phyloP scores from a whole-genome alignment of 2,797 vertebrate species.

The Erethizon dorsatum region DNA sequence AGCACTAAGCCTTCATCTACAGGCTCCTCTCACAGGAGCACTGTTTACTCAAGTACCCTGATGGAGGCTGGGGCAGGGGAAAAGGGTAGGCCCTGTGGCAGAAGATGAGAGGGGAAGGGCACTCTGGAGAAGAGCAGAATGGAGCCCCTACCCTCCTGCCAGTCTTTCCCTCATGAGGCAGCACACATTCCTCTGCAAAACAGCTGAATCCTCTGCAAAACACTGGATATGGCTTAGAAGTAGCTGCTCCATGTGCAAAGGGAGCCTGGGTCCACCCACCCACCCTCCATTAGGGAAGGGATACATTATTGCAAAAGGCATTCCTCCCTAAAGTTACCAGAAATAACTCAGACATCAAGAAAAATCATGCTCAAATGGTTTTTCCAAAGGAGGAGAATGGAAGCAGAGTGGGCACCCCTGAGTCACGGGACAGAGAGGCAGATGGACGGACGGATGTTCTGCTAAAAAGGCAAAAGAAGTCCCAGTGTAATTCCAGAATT shows the following conservation, averaged over 20 bases:
- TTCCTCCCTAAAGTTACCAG: slow-evolving; percentile 84
- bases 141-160: slow-evolving; percentile 25
- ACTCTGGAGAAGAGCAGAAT: slow-evolving; percentile 63
- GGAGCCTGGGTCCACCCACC: slow-evolving; percentile 86
- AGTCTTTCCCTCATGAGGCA: slow-evolving; percentile 64
- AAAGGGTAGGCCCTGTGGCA: not conserved
- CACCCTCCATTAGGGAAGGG: slow-evolving; percentile 79
- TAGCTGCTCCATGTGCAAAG: slow-evolving; percentile 88
- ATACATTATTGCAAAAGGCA: slow-evolving; percentile 94
- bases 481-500: slow-evolving; percentile 87
- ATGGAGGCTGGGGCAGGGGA: not conserved
- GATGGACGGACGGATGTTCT: slow-evolving; percentile 86
- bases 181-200: slow-evolving; percentile 64
- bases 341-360: slow-evolving; percentile 83
- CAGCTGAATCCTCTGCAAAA: slow-evolving; percentile 81
- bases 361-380: slow-evolving; percentile 86
- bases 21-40: not conserved
- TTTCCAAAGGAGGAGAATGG: slow-evolving; percentile 80
- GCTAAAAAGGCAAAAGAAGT: slow-evolving; percentile 89
- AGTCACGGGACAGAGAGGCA: slow-evolving; percentile 85
- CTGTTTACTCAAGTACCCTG: not conserved
- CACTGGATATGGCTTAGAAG: slow-evolving; percentile 90
- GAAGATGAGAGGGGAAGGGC: slow-evolving; percentile 61
- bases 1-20: slow-evolving; percentile 20
- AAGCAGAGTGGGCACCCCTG: slow-evolving; percentile 82